Base-by-base conservation (phyloP, 2,113 vertebrate species). In the Vulpes vulpes region DNA sequence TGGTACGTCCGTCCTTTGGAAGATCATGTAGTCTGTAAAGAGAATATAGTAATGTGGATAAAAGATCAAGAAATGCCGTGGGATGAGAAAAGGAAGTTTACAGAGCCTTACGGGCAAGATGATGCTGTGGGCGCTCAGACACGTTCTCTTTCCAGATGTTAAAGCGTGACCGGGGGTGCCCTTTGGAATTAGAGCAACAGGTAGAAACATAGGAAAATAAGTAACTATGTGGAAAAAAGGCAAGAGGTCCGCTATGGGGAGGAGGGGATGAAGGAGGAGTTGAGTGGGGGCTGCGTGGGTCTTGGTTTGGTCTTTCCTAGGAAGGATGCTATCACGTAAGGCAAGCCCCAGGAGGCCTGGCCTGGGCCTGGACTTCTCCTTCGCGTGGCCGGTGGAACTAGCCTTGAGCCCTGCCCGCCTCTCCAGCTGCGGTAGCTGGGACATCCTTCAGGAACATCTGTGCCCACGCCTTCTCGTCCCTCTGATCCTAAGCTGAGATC, bases 361-460 rank as follows among this genome's bases (percentile, higher is more conserved):
- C 64, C 10, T 2, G 2, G 2, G 17, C 2, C 11, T 17, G 51
- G 20, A 32, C 22, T 80, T 62, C 62, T 43, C 25, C 17, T 15
- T 0, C 8, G 32, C 1, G 22, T 12, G 49, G 60, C 71, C 69
- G 1, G 0, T 14, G 30, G n/a, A 11, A 6, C n/a, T 11, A 4
- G 43, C 43, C 8, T 8, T 15, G 60, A 15, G 15, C 78, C 20
- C 4, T 15, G n/a, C 27, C 51, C 2, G 0, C 30, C 53, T 30
- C 5, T 82, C 51, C 20, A 60, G 89, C 65, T 32, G 30, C 5
- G 15, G 14, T 59, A 49, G 23, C 73, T 1, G 15, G 62, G n/a
- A 3, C 53, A 14, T 49, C 15, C 27, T 59, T 53, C 0, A 1
- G 16, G 49, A 81, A 81, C 0, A 0, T 65, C 17, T 2, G 0